Evolutionary conservation across 2,888 invertebrate species (phyloP).

Genomic region (Mesorhabditis belari): DNA sequence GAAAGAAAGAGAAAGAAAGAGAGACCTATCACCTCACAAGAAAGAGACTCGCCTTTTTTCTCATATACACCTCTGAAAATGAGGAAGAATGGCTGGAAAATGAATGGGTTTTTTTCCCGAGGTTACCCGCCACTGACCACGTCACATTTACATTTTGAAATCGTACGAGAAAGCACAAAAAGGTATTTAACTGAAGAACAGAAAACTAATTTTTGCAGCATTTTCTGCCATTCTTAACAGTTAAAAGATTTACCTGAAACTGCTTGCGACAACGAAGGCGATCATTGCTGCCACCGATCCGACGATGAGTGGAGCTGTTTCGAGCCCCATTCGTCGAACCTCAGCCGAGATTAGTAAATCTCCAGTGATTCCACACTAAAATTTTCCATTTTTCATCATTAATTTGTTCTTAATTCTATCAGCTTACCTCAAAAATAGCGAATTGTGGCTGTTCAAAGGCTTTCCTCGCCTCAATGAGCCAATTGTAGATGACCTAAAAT

Average conservation of each 20-base stretch:
- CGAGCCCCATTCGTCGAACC: slow-evolving; percentile 45
- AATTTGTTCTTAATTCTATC: slow-evolving; percentile 6
- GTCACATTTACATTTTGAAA: no score
- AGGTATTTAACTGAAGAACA: no score
- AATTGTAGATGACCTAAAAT: slow-evolving; percentile 28
- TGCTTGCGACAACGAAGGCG: slow-evolving; percentile 35
- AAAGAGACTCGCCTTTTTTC: no score
- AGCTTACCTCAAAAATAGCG: slow-evolving; percentile 24
- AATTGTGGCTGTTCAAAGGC: slow-evolving; percentile 31
- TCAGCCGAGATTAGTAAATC: slow-evolving; percentile 45
- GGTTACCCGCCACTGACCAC: no score
- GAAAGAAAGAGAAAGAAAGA: no score
- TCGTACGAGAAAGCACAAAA: no score
- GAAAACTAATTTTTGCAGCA: no score
- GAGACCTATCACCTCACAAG: no score
- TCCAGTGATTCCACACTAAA: slow-evolving; percentile 44
- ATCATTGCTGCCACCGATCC: slow-evolving; percentile 45
- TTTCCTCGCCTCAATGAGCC: slow-evolving; percentile 32
- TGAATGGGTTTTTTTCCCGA: no score
- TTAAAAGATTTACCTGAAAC: slow-evolving; percentile 27
- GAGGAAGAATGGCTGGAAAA: no score
- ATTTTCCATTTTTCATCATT: neutral
- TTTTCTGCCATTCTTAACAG: no score
- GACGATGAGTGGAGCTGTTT: slow-evolving; percentile 41
- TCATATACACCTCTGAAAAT: no score